Evolutionary conservation across 2,888 invertebrate genomes (phyloP).

Genomic region (Cephonodes hylas): DNA sequence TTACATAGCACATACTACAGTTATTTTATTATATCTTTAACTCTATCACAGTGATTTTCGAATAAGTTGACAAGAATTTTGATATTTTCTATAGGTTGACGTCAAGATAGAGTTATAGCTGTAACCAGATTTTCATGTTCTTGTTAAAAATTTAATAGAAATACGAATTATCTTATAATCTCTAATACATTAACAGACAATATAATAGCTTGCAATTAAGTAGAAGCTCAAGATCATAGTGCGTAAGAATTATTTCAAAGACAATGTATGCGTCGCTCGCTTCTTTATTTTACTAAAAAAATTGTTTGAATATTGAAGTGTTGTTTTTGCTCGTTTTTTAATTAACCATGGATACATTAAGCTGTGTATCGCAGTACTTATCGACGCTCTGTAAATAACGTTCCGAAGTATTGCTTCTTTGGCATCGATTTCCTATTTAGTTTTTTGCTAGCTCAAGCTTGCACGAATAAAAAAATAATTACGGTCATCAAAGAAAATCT

Average conservation of each 20-base stretch:
- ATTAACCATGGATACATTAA: not conserved
- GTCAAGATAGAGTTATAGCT: too few relatives aligned
- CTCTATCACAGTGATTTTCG: too few relatives aligned
- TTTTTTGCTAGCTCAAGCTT: not conserved
- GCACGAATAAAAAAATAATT: not conserved
- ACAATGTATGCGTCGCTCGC: not conserved
- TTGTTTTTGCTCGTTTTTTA: not conserved
- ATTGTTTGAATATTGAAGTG: not conserved
- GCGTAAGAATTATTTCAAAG: not conserved
- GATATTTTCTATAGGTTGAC: too few relatives aligned
- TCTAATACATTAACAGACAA: too few relatives aligned
- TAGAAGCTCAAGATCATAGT: conserved; percentile 12
- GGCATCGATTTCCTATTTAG: not conserved
- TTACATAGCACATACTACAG: too few relatives aligned
- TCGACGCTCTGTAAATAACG: not conserved
- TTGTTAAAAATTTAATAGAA: too few relatives aligned
- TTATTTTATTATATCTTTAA: too few relatives aligned
- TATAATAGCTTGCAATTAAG: conserved; percentile 41
- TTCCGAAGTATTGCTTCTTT: not conserved
- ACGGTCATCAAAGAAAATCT: not conserved
- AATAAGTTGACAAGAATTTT: too few relatives aligned
- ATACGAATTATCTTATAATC: too few relatives aligned
- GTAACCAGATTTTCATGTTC: too few relatives aligned
- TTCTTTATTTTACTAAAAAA: not conserved
- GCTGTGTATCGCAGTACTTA: not conserved